These are phyloP conservation scores for Aphelinus atriplicis DNA, from an alignment of 1,140 invertebrate genomes.

Conservation along the genomic window DNA sequence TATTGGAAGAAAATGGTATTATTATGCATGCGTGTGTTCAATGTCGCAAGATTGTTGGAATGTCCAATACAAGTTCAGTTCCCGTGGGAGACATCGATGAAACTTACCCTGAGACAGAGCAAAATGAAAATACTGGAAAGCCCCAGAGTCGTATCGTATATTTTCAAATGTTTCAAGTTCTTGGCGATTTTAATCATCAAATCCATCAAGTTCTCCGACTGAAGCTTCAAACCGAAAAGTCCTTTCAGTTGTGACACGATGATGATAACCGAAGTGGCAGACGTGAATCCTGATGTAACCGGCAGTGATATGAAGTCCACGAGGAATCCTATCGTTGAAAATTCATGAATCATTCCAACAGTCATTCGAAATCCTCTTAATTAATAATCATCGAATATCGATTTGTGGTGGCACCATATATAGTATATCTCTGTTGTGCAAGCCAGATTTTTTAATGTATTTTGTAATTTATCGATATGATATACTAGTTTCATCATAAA, in stretches of 20 bases:
- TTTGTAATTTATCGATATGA: too few relatives aligned
- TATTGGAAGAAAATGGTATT: too few relatives aligned
- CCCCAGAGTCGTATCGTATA: slow-evolving; percentile 74
- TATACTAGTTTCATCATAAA: too few relatives aligned
- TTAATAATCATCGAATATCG: too few relatives aligned
- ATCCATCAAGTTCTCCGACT: slow-evolving; percentile 71
- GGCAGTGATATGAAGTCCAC: slow-evolving; percentile 93
- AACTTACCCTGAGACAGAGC: slow-evolving; percentile 72
- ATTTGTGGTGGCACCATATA: too few relatives aligned
- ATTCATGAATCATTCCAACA: neutral
- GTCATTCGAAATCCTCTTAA: too few relatives aligned
- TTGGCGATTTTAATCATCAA: slow-evolving; percentile 70
- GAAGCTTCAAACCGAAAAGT: slow-evolving; percentile 78
- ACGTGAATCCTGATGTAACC: slow-evolving; percentile 92
- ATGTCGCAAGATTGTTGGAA: too few relatives aligned
- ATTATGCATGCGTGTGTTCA: too few relatives aligned
- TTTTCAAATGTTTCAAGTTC: slow-evolving; percentile 68
- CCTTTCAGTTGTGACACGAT: slow-evolving; percentile 88
- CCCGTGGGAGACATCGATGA: too few relatives aligned
- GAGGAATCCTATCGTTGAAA: slow-evolving; percentile 78
- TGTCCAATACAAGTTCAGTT: too few relatives aligned
- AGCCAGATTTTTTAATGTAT: too few relatives aligned
- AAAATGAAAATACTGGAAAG: slow-evolving; percentile 73
- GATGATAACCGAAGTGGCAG: slow-evolving; percentile 92
- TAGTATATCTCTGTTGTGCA: too few relatives aligned